Evolutionary conservation across 2,888 invertebrate species (phyloP).

Genomic region (Orchesella flavescens): DNA sequence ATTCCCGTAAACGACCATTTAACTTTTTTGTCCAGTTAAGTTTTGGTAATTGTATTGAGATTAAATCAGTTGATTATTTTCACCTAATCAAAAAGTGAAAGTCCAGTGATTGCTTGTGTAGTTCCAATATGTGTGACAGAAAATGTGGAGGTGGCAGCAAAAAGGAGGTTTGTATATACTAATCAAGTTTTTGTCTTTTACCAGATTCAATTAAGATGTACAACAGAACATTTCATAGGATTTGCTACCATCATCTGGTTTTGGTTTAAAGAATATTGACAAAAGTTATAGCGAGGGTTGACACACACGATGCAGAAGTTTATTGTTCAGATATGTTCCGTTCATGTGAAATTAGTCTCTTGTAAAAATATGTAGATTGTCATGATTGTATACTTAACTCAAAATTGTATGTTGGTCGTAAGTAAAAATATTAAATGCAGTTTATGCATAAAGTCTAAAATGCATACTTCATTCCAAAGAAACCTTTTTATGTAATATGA

Average conservation of each 20-base stretch:
- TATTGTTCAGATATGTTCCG: too few relatives aligned
- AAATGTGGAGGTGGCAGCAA: not conserved
- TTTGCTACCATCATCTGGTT: too few relatives aligned
- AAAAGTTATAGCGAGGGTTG: too few relatives aligned
- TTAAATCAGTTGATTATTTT: not conserved
- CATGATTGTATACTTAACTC: not conserved
- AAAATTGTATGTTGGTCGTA: conserved; percentile 1
- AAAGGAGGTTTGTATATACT: not conserved
- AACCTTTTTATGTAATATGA: too few relatives aligned
- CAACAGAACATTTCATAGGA: not conserved
- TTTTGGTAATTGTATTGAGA: not conserved
- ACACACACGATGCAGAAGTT: too few relatives aligned
- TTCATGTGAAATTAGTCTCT: too few relatives aligned
- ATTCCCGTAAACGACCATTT: not conserved
- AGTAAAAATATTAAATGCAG: too few relatives aligned
- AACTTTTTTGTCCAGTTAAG: not conserved
- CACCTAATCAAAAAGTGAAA: too few relatives aligned
- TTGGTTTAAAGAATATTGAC: too few relatives aligned
- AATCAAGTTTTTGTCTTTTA: not conserved
- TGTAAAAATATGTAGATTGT: not conserved
- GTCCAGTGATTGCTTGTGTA: too few relatives aligned
- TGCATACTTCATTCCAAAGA: too few relatives aligned
- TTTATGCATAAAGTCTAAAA: too few relatives aligned
- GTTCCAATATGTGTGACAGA: conserved; percentile 1
- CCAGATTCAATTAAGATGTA: conserved; percentile 6